Evolutionary conservation across 2,888 invertebrate genomes (phyloP), one percentile per base, ranked within the genome.

Genomic region (Drosophila aldrichi): DNA sequence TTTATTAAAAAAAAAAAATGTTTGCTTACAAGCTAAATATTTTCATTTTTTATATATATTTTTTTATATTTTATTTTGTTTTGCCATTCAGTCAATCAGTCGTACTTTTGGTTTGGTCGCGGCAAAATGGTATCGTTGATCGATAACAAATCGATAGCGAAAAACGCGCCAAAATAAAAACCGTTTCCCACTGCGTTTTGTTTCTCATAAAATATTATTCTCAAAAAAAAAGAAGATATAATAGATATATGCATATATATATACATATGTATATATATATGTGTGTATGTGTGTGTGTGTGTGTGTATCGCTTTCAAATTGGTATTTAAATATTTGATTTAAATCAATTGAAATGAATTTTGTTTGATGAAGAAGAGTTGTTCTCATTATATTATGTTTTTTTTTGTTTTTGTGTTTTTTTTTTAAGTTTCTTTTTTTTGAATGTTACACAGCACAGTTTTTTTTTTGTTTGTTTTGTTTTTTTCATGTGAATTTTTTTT

Each of bases 51-150:
- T 82, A 73, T 59, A n/a, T 70, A 62, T 65, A 14, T 52, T 38
- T 38, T 38, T 16, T 25, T 20, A 22, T 36, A 36, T 25, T 38
- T 36, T 75, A 82, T 80, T 88, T 89, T 75, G 88, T 80, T 88
- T 89, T 87, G 84, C 91, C 91, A 91, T 91, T 91, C 91, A 91
- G 91, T 91, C 91, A 91, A 91, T 91, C 91, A 91, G 91, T 91
- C 91, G 91, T 91, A 91, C 91, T 88, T 88, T 91, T 89, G 91
- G 90, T 85, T 85, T 72, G 81, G 78, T 73, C 71, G 77, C 74
- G 68, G 68, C 72, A 64, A n/a, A 55, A 8, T 49, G 2, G 49
- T 66, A 68, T 68, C 76, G 75, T 70, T 61, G 4, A 64, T 58
- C 71, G 70, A 70, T 70, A 70, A 52, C 63, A 70, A 48, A 83